phyloP scores from a whole-genome alignment of 2,888 invertebrate genomes.

The Drosophila meridionalis region DNA sequence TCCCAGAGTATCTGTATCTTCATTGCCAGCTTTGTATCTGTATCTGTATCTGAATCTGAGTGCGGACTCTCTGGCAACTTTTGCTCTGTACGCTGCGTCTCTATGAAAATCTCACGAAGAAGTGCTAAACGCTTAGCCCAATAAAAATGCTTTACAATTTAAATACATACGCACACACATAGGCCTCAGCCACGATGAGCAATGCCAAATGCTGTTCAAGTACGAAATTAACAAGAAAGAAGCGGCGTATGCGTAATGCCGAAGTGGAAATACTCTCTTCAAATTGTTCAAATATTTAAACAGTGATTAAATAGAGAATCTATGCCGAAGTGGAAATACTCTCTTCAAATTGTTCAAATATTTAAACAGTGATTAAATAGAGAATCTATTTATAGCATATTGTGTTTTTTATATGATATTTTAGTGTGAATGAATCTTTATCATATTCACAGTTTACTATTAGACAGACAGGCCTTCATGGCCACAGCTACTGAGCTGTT shows the following conservation, averaged over 20 bases:
- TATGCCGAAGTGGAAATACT: constrained; percentile 15
- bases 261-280: constrained; percentile 20
- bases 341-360: constrained; percentile 5
- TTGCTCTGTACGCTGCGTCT: constrained; percentile 35
- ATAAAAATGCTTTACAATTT: constrained; percentile 73
- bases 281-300: neutral
- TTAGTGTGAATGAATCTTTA: constrained; percentile 1
- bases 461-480: neutral
- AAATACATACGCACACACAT: constrained; percentile 35
- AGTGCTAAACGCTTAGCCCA: constrained; percentile 79
- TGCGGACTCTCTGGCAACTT: constrained; percentile 17
- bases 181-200: constrained; percentile 15
- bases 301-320: neutral
- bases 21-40: constrained; percentile 7
- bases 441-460: neutral
- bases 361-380: neutral
- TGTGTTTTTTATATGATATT: neutral
- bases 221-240: constrained; percentile 44
- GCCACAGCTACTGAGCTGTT: neutral
- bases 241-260: neutral
- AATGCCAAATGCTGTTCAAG: constrained; percentile 54
- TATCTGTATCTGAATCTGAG: constrained; percentile 13
- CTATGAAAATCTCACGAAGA: constrained; percentile 65
- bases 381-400: neutral
- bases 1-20: constrained; percentile 8